Evolutionary conservation across 92 coral and sea anemone genomes (phyloP), one percentile per base, ranked within the genome.

Genomic region (Porites rus): DNA sequence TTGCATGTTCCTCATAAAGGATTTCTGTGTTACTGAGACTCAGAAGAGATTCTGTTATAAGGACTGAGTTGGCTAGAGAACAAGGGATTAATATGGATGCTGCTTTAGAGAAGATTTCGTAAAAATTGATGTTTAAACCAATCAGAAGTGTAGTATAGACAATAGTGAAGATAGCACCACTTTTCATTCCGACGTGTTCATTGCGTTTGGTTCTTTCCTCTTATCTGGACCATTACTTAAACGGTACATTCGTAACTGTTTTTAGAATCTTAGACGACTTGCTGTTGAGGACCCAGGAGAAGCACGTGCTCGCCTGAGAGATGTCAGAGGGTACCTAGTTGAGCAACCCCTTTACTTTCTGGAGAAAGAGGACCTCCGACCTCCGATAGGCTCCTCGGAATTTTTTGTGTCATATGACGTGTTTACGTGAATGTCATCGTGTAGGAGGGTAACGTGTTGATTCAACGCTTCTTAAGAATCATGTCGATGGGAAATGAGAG

Each of bases 321-420:
- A 90, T 24, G 86, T 96, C 87, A 93, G 90, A 91, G 99, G 99
- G 67, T 96, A 96, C 90, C 90, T 96, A 43, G 99, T 96, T 13
- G 66, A 70, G 67, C 85, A 93, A 3, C 99, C 99, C 8, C 93
- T 96, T 18, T 93, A 88, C 63, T 96, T 96, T 82, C 78, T 96
- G 84, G 98, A 96, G 68, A 82, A 80, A 51, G 94, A 95, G 64
- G 92, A 91, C 88, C 94, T 96, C 69, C 91, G 96, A 80, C 99
- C 99, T 14, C 91, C 98, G n/a, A 84, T 93, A 60, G 98, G 96
- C 1, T 89, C 94, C 21, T 89, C 94, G 20, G 99, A 96, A 68
- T 92, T 88, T 65, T 82, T 96, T 10, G 90, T 96, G 7, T 88
- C 96, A 21, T 53, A 38, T 16, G 93, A 89, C 7, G 94, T 96